Base-by-base conservation (phyloP, 2,113 vertebrate species). In the Aspidoscelis tigris region DNA sequence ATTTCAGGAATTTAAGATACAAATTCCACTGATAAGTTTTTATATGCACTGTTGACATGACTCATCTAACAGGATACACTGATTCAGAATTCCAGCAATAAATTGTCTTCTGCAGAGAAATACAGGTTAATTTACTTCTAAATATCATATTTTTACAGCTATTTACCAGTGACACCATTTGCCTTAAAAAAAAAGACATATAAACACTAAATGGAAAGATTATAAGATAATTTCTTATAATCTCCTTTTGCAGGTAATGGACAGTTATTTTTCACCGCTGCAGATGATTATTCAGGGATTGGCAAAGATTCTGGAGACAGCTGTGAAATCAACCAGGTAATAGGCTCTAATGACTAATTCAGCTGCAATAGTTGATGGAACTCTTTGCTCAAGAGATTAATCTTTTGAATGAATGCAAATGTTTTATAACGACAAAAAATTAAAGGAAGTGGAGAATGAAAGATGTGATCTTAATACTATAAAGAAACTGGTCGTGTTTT, bases 61-160 rank as follows among this genome's bases (percentile, higher is more conserved):
- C 90, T 81, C 85, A 78, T 90, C 88, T 93, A 92, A 89, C 91
- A 86, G 78, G 81, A 86, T 78, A 81, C 22, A 89, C 83, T 90
- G 80, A 91, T 81, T 43, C 33, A 85, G 89, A 93, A 85, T 55
- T 43, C n/a, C 41, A 24, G 2, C n/a, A 50, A 24, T 26, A 83
- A n/a, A 41, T 53, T 1, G 2, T 92, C 88, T 92, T 93, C 86
- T 85, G 71, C 82, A 88, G 81, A 87, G 93, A 89, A 90, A 93
- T 89, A 90, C 88, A 53, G 89, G 89, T 92, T 92, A 92, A 94
- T 90, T 86, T 84, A 93, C 90, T 91, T 91, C 88, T 81, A 91
- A 82, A 89, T 88, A 93, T 73, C 88, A 88, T 83, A 70, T 84
- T 83, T 89, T 77, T 70, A 26, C 47, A 47, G 10, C 14, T 43